Percentiles rank a stretch among this genome's conserved stretches.
Conservation (phyloP, 2,113 vertebrate genomes). For the Arothron firmamentum region DNA sequence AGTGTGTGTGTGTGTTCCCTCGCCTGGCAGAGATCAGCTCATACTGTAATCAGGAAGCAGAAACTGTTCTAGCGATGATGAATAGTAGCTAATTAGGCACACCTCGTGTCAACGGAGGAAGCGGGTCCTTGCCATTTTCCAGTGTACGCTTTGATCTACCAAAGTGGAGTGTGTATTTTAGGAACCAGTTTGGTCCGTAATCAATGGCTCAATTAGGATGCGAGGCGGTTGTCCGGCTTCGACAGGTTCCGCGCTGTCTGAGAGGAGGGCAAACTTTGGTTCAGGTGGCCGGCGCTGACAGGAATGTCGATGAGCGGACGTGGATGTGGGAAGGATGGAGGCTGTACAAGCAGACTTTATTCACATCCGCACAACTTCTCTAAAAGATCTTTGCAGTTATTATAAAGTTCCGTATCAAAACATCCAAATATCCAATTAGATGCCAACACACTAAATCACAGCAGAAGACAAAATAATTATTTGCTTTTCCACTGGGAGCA, state of each 20-base stretch:
- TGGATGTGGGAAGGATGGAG: conserved; percentile 13
- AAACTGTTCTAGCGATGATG: conserved; percentile 16
- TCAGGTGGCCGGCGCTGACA: conserved; percentile 49
- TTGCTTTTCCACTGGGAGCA: no score
- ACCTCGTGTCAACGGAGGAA: neutral
- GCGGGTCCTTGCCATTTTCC: conserved; percentile 23
- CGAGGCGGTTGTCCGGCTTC: neutral
- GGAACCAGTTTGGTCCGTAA: conserved; percentile 23
- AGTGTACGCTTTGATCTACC: conserved; percentile 10
- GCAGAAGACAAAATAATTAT: no score
- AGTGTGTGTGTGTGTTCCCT: conserved; percentile 14
- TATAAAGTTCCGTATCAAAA: no score
- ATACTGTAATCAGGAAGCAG: conserved; percentile 39
- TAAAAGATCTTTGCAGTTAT: no score
- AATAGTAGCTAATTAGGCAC: conserved; percentile 31
- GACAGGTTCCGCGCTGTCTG: conserved; percentile 37
- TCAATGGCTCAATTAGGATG: conserved; percentile 41
- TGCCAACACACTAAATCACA: no score
- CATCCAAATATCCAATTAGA: no score
- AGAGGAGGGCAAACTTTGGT: conserved; percentile 58
- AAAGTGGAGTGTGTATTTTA: conserved; percentile 22
- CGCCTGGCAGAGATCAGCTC: conserved; percentile 19
- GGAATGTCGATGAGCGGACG: conserved; percentile 40
- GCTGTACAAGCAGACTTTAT: neutral
- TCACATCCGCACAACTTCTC: no score